phyloP scores from a whole-genome alignment of 2,888 invertebrate genomes.

The Metalampra italica region DNA sequence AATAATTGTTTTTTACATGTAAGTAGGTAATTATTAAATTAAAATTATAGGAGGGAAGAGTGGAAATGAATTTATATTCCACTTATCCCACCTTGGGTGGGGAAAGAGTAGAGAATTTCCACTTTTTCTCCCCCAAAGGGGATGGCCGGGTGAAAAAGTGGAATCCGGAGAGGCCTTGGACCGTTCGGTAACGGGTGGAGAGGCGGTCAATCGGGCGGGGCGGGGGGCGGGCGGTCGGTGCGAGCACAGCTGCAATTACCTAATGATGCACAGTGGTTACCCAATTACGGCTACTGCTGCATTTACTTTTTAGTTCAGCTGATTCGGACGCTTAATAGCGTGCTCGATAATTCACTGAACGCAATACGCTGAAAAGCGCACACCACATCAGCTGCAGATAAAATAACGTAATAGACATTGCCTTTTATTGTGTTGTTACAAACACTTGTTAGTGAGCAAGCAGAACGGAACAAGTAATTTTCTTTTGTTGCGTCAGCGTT shows the following conservation, averaged over 20 bases:
- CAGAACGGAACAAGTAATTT: conserved; percentile 1
- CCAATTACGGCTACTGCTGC: conserved; percentile 62
- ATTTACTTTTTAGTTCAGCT: conserved; percentile 63
- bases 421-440: conserved; percentile 1
- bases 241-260: conserved; percentile 63
- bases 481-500: not conserved
- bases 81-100: too few species aligned
- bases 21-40: too few species aligned
- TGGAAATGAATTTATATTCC: too few species aligned
- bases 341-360: conserved; percentile 41
- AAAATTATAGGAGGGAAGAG: too few species aligned
- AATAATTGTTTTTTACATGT: too few species aligned
- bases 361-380: conserved; percentile 25
- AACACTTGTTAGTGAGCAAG: not conserved
- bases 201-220: conserved; percentile 4
- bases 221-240: conserved; percentile 8
- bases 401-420: not conserved
- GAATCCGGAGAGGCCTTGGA: not conserved
- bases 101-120: too few species aligned
- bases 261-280: conserved; percentile 69
- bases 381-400: not conserved
- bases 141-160: too few species aligned
- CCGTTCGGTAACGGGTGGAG: not conserved
- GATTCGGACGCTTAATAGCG: conserved; percentile 30
- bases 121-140: too few species aligned